phyloP scores from a whole-genome alignment of 2,113 vertebrate species.

The Maccullochella peelii region DNA sequence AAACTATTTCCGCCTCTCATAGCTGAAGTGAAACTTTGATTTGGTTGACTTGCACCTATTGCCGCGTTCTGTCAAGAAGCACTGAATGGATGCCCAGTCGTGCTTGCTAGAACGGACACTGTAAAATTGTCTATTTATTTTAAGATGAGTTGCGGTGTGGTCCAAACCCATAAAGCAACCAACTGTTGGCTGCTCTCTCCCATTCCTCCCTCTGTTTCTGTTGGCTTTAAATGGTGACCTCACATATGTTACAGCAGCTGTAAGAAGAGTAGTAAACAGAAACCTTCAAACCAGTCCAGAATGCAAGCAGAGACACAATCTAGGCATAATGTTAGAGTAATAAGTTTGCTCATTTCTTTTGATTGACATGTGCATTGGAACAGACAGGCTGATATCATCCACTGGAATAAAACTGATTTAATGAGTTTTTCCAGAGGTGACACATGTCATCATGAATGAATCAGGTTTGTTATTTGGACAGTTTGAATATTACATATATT shows the following conservation, averaged over 20 bases:
- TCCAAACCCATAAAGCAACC: constrained; percentile 48
- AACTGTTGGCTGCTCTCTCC: constrained; percentile 26
- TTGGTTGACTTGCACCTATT: constrained; percentile 19
- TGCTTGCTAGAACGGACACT: constrained; percentile 12
- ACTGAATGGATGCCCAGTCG: neutral
- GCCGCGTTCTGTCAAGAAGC: neutral
- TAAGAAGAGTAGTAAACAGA: constrained; percentile 32
- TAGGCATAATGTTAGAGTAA: neutral
- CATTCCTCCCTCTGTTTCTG: constrained; percentile 45
- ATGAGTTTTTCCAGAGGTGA: constrained; percentile 40
- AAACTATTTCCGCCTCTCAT: constrained; percentile 29
- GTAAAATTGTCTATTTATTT: constrained; percentile 56
- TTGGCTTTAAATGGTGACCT: constrained; percentile 56
- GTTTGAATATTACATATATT: neutral
- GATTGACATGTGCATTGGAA: constrained; percentile 10
- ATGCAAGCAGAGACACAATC: constrained; percentile 6
- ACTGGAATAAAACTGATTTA: constrained; percentile 20
- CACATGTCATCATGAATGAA: constrained; percentile 13
- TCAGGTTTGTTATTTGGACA: constrained; percentile 8
- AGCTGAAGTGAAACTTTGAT: constrained; percentile 14
- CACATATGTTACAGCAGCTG: constrained; percentile 47
- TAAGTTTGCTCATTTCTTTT: constrained; percentile 30
- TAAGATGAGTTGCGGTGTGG: constrained; percentile 45
- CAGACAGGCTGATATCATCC: neutral
- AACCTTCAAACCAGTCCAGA: constrained; percentile 8